Base-by-base conservation (phyloP, 2,888 invertebrate genomes). In the Stenchaetothrips biformis region DNA sequence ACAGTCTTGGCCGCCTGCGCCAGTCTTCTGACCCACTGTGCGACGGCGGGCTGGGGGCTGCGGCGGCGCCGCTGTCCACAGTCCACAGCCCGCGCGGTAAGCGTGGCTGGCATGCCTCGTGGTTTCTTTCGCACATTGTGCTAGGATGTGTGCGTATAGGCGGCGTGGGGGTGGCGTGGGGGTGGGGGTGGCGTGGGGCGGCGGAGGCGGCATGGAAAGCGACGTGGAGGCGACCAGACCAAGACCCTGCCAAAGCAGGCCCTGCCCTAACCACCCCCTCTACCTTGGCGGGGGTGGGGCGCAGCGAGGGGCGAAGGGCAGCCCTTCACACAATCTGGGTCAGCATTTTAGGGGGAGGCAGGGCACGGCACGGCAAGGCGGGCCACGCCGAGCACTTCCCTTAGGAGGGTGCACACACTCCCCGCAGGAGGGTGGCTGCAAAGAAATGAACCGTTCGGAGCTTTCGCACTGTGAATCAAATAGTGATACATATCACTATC, bases 331-430 rank as follows among this genome's bases (percentile, higher is more conserved):
- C 79, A 77, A 77, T 78, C 80, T 78, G 77, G 18, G 78, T 78
- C 80, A 80, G 78, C 78, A 78, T 47, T 47, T 62, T 25, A 67
- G 48, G 80, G 18, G 80, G 79, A 62, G 67, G 47, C 21, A 27
- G 49, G 80, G 81, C 82, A 81, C 82, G 82, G 83, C 80, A 83
- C 81, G 81, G 81, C 78, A 81, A 80, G 82, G 79, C 81, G 83
- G 83, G 82, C 83, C 82, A 82, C 82, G 4, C 59, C 13, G 18
- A 59, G 59, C 16, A 59, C 59, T 18, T 59, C 59, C 59, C 18
- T 59, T 59, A 18, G 37, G n/a, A n/a, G n/a, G 37, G 37, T 37
- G 37, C 37, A 37, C 37, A 37, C 37, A 37, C 37, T 37, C 4
- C 37, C 37, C 37, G 1, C 37, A 1, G 37, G 4, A 4, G 37